Evolutionary conservation across 2,888 invertebrate species (phyloP).

Genomic region (Fissipunctia ypsillon): DNA sequence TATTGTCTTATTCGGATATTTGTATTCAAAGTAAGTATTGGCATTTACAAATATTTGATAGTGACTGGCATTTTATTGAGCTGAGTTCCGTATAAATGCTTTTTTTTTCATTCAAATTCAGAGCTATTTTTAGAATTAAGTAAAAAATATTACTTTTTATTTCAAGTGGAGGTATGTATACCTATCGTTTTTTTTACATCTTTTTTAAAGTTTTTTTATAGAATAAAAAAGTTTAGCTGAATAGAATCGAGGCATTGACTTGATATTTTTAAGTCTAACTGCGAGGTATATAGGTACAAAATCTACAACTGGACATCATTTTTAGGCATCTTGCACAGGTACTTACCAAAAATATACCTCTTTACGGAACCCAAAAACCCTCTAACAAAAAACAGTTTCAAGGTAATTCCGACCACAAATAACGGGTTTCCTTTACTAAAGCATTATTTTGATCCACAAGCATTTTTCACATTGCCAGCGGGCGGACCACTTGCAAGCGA

Average conservation of each 20-base stretch:
- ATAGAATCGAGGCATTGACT: background rate
- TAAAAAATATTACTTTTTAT: no score
- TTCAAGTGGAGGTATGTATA: background rate
- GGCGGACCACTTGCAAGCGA: constrained; percentile 81
- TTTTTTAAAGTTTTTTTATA: no score
- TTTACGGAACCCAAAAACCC: constrained; percentile 37
- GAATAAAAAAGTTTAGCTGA: no score
- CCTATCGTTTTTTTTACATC: no score
- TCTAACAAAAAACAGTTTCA: constrained; percentile 54
- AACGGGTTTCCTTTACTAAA: constrained; percentile 67
- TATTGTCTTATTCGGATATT: constrained; percentile 45
- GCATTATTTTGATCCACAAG: constrained; percentile 68
- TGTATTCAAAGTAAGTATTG: constrained; percentile 31
- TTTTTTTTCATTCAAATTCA: background rate
- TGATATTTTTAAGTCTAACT: background rate
- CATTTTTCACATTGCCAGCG: constrained; percentile 74
- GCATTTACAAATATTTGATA: background rate
- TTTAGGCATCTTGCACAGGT: no score
- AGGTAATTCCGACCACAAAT: constrained; percentile 75
- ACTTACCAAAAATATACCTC: no score
- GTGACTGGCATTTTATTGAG: background rate
- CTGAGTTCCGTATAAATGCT: constrained; percentile 34
- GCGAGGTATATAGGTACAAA: background rate
- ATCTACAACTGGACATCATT: background rate
- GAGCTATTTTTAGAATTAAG: background rate